phyloP scores from a whole-genome alignment of 2,113 vertebrate genomes.

The Megaleporinus macrocephalus region DNA sequence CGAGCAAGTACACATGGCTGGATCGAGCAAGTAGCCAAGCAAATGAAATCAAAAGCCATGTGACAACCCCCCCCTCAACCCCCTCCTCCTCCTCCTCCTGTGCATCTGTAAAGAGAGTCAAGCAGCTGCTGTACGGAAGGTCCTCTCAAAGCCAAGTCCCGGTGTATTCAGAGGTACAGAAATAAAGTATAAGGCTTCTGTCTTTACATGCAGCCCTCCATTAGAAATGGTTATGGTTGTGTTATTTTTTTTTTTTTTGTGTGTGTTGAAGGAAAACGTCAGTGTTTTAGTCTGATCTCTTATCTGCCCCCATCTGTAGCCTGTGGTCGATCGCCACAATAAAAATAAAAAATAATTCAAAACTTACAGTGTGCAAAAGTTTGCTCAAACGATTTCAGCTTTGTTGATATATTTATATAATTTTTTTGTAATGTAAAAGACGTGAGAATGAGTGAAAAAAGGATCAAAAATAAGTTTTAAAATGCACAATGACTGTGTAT shows the following conservation, averaged over 20 bases:
- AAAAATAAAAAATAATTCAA: too few species aligned
- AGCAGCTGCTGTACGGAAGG: neutral
- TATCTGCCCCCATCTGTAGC: neutral
- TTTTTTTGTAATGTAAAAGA: too few species aligned
- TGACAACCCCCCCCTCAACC: neutral
- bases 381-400: too few species aligned
- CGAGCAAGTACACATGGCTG: slow-evolving; percentile 30
- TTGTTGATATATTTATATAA: too few species aligned
- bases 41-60: slow-evolving; percentile 15
- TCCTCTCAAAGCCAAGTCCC: slow-evolving; percentile 15
- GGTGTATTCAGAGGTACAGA: slow-evolving; percentile 27
- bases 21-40: neutral
- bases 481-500: too few species aligned
- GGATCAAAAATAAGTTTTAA: too few species aligned
- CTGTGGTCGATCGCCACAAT: neutral
- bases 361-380: too few species aligned
- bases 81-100: neutral
- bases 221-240: neutral
- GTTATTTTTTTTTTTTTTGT: too few species aligned
- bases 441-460: too few species aligned
- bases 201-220: neutral
- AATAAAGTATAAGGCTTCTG: neutral
- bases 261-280: neutral
- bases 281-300: neutral
- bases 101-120: neutral